Evolutionary conservation across 2,888 invertebrate species (phyloP), one percentile per base, ranked within the genome.

Genomic region (Myathropa florea): DNA sequence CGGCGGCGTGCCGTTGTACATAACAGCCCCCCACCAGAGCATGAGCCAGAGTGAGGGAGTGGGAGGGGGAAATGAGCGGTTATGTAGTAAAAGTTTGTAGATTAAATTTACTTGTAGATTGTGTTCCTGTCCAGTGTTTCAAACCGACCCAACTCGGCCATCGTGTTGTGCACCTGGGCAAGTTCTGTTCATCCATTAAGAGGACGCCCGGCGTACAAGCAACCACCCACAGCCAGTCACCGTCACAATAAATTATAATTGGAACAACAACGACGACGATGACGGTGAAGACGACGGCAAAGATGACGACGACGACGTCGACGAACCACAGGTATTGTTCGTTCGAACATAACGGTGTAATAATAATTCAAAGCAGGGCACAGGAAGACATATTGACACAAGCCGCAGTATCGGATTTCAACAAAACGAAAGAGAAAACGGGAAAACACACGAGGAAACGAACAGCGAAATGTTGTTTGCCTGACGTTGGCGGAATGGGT

Each of bases 361-460:
- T 72, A 85, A 81, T 85, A 81, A 85, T 81, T 85, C 76, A 81
- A 81, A 85, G 67, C 84, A 81, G 72, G 68, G 61, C 76, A 77
- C 63, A 81, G 68, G 63, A 85, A 85, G 77, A 72, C 81, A 85
- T 85, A 85, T 85, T 81, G 84, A 85, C 67, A 81, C 65, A 81
- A 76, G 80, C 81, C 70, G 63, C 26, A 71, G 71, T 80, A 80
- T 80, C 76, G 46, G 76, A 71, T 76, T 80, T 57, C 84, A 64
- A 46, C 65, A 76, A 23, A 73, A 21, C 26, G 30, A 55, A 46
- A 21, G 14, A 33, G 30, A 18, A 59, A 33, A 24, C n/a, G n/a
- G n/a, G n/a, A n/a, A n/a, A n/a, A n/a, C n/a, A n/a, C n/a, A n/a
- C 21, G 9, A 55, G 26, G 63, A 61, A 57, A 28, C 55, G 60